Conservation (phyloP, 2,888 invertebrate genomes). For the Torymus tubicola region DNA sequence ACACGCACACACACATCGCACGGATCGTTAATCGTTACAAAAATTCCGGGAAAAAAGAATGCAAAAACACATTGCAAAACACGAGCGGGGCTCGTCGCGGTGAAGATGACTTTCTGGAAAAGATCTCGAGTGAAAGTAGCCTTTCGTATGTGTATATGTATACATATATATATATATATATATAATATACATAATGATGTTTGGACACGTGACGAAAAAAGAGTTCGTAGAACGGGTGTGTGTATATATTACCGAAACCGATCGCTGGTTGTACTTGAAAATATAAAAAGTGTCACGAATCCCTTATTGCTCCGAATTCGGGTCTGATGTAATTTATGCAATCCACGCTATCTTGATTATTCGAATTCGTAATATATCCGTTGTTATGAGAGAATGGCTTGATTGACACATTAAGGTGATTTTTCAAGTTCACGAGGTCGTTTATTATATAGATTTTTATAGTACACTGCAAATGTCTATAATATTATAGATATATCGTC, state of each 20-base stretch:
- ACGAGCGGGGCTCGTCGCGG: neutral
- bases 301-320: neutral
- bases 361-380: too few species aligned
- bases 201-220: conserved; percentile 28
- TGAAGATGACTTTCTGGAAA: conserved; percentile 41
- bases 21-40: too few species aligned
- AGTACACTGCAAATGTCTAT: too few species aligned
- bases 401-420: too few species aligned
- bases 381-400: too few species aligned
- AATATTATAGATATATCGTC: too few species aligned
- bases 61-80: conserved; percentile 24
- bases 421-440: too few species aligned
- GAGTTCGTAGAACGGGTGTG: neutral
- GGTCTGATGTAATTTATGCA: neutral
- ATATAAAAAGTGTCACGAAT: neutral
- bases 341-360: too few species aligned
- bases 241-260: conserved; percentile 1
- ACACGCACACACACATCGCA: too few species aligned
- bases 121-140: conserved; percentile 41
- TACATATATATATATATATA: too few species aligned
- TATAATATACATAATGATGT: neutral
- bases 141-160: neutral
- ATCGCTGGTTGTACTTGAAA: neutral
- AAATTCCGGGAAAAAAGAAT: conserved; percentile 3
- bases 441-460: too few species aligned